These are phyloP conservation scores for Mythimna albipuncta DNA, from an alignment of 2,888 invertebrate species.

Conservation along the genomic window DNA sequence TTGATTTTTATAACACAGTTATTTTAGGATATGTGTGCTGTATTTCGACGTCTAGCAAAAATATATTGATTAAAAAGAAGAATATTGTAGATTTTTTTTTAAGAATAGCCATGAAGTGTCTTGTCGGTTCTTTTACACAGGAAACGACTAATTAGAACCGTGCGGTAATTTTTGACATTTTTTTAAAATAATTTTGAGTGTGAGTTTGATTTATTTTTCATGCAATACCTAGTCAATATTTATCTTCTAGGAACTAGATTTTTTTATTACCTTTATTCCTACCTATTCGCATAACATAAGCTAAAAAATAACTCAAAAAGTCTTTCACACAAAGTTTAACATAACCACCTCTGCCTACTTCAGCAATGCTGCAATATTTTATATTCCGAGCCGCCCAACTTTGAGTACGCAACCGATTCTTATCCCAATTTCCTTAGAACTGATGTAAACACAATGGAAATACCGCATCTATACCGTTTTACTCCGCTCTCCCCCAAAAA, in stretches of 20 bases:
- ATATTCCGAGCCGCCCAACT: slow-evolving; percentile 50
- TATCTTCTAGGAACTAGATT: too few species aligned
- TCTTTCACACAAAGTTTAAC: slow-evolving; percentile 11
- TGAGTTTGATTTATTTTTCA: too few species aligned
- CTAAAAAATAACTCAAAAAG: slow-evolving; percentile 6
- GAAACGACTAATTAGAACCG: too few species aligned
- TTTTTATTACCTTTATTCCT: too few species aligned
- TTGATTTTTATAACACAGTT: neutral
- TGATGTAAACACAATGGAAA: slow-evolving; percentile 68
- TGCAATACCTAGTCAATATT: too few species aligned
- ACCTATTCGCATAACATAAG: neutral
- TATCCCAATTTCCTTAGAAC: slow-evolving; percentile 64
- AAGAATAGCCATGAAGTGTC: too few species aligned
- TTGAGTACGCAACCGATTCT: slow-evolving; percentile 57
- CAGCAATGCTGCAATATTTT: slow-evolving; percentile 54
- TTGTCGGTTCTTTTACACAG: too few species aligned
- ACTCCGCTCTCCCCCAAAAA: slow-evolving; percentile 68
- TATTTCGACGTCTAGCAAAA: too few species aligned
- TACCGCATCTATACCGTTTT: slow-evolving; percentile 69
- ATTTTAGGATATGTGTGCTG: neutral
- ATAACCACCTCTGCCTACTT: slow-evolving; percentile 7
- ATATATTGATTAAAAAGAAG: too few species aligned
- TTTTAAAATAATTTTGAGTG: too few species aligned
- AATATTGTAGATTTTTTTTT: too few species aligned
- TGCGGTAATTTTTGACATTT: too few species aligned